Evolutionary conservation across 2,888 invertebrate species (phyloP).

Genomic region (Siphonodentalium dalli): DNA sequence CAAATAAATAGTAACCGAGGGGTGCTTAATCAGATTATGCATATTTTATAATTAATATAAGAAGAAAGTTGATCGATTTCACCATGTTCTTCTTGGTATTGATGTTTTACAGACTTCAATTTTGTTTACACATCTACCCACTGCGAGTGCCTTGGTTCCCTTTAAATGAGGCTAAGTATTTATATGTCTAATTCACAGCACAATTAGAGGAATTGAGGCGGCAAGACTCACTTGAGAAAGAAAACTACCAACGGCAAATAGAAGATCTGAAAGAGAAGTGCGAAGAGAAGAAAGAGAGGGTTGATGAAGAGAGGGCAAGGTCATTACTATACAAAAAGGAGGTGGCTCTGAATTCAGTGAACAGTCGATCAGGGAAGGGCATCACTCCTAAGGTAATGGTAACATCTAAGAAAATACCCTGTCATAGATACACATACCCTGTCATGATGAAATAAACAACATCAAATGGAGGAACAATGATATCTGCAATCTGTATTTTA

Average conservation of each 20-base stretch:
- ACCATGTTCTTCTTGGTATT: no score
- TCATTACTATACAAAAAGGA: constrained; percentile 62
- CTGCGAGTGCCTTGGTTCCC: neutral
- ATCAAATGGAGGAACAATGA: no score
- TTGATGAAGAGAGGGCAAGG: constrained; percentile 57
- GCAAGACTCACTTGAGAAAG: constrained; percentile 49
- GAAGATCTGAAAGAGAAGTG: constrained; percentile 57
- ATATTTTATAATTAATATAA: no score
- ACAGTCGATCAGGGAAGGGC: constrained; percentile 60
- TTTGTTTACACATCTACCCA: no score
- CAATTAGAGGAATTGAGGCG: constrained; percentile 59
- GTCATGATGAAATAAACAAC: no score
- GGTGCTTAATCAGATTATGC: no score
- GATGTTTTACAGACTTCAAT: no score
- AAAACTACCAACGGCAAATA: constrained; percentile 50
- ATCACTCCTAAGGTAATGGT: constrained; percentile 58
- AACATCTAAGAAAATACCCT: no score
- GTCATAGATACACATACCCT: no score
- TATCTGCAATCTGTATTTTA: no score
- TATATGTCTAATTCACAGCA: constrained; percentile 35
- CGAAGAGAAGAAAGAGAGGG: constrained; percentile 54
- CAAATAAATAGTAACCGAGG: no score
- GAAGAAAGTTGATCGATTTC: no score
- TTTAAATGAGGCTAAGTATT: neutral
- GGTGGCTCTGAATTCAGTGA: constrained; percentile 58